phyloP scores from a whole-genome alignment of 2,888 invertebrate species.

The Fissipunctia ypsillon region DNA sequence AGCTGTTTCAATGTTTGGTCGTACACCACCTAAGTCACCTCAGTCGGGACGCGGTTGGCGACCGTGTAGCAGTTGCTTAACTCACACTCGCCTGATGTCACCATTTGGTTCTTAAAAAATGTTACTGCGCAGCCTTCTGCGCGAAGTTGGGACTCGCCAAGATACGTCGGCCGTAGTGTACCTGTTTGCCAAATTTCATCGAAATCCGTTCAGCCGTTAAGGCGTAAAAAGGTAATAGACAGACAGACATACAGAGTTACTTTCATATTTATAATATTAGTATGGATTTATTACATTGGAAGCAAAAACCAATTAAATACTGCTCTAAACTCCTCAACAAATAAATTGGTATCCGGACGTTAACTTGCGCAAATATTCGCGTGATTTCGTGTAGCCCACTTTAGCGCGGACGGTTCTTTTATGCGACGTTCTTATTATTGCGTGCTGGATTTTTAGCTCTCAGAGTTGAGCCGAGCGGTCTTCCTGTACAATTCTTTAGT shows the following conservation, averaged over 20 bases:
- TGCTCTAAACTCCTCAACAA: not conserved
- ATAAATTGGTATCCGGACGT: not conserved
- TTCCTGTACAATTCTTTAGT: not conserved
- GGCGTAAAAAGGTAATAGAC: not conserved
- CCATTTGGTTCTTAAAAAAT: no score
- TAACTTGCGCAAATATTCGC: not conserved
- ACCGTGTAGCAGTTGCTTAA: no score
- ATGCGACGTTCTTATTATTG: not conserved
- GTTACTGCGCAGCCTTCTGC: no score
- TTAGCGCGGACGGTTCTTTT: not conserved
- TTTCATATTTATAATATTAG: not conserved
- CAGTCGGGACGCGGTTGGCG: no score
- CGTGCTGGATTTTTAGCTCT: not conserved
- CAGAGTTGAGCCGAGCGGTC: not conserved
- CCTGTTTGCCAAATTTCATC: not conserved
- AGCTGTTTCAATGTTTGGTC: no score
- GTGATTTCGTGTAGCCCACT: not conserved
- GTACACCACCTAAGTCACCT: no score
- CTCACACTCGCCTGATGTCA: no score
- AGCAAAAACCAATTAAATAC: not conserved
- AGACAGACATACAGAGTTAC: not conserved
- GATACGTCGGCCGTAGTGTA: no score
- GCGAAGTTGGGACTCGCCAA: no score
- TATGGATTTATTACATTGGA: not conserved
- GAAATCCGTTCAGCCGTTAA: not conserved